Evolutionary conservation across 2,888 invertebrate genomes (phyloP).

Genomic region (Caenorhabditis virilis): DNA sequence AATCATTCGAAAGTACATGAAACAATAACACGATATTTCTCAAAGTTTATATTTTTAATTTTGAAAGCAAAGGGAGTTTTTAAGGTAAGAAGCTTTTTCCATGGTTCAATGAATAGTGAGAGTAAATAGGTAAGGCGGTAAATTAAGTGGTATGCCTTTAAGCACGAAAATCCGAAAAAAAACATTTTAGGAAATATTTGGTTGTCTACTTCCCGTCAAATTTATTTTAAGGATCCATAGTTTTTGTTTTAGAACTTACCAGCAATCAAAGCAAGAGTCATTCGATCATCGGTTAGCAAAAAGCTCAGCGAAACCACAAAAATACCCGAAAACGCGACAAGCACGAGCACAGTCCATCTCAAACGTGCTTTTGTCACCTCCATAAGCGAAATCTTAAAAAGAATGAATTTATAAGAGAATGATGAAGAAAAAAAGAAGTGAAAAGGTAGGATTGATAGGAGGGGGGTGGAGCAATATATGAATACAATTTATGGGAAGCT

Average conservation of each 20-base stretch:
- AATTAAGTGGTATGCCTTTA: no score
- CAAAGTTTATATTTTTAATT: no score
- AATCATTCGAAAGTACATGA: no score
- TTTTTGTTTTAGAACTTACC: background rate
- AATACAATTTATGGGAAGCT: background rate
- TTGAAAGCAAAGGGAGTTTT: no score
- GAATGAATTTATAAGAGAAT: no score
- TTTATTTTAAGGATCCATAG: background rate
- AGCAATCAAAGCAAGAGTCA: constrained; percentile 1
- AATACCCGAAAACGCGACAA: background rate
- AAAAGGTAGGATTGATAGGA: background rate
- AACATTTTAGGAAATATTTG: background rate
- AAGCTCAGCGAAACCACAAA: background rate
- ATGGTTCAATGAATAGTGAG: no score
- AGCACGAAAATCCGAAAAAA: no score
- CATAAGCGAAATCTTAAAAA: no score
- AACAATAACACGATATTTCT: no score
- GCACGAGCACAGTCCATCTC: background rate
- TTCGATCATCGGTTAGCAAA: background rate
- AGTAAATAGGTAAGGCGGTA: no score
- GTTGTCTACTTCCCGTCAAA: background rate
- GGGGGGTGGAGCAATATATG: background rate
- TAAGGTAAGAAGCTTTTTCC: no score
- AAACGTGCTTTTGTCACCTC: background rate
- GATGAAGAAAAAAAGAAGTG: background rate